Evolutionary conservation across 2,888 invertebrate species (phyloP).

Genomic region (Tineola bisselliella): DNA sequence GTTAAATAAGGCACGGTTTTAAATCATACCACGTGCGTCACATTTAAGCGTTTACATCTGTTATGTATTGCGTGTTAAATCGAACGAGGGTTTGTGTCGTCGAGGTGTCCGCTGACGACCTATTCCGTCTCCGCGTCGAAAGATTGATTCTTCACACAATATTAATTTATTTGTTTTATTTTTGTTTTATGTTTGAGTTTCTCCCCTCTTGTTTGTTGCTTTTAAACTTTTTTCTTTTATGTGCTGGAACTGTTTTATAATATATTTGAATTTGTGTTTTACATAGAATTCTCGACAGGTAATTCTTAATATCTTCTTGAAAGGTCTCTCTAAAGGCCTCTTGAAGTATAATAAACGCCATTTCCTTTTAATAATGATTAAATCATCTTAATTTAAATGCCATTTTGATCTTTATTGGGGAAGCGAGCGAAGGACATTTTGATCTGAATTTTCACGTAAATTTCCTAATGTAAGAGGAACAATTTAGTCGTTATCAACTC

Average conservation of each 20-base stretch:
- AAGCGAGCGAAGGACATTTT: neutral
- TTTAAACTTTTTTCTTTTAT: neutral
- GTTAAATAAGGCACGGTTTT: neutral
- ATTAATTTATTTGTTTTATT: neutral
- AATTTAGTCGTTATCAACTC: slow-evolving; percentile 1
- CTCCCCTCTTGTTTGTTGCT: neutral
- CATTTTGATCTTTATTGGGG: neutral
- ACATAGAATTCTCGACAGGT: too few relatives aligned
- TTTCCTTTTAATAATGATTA: neutral
- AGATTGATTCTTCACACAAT: slow-evolving; percentile 10
- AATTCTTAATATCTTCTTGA: neutral
- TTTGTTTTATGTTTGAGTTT: neutral
- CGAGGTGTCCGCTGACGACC: neutral
- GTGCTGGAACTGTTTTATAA: neutral
- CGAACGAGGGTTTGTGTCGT: neutral
- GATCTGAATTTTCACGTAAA: neutral
- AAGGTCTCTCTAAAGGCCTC: neutral
- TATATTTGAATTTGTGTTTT: too few relatives aligned
- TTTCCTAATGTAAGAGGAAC: neutral
- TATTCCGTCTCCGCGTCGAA: neutral
- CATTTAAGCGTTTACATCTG: neutral
- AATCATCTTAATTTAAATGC: neutral
- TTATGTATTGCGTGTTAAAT: neutral
- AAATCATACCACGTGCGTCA: neutral
- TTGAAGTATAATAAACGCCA: neutral